Base-by-base conservation (phyloP, 2,888 invertebrate genomes). In the Amphiduros pacificus region DNA sequence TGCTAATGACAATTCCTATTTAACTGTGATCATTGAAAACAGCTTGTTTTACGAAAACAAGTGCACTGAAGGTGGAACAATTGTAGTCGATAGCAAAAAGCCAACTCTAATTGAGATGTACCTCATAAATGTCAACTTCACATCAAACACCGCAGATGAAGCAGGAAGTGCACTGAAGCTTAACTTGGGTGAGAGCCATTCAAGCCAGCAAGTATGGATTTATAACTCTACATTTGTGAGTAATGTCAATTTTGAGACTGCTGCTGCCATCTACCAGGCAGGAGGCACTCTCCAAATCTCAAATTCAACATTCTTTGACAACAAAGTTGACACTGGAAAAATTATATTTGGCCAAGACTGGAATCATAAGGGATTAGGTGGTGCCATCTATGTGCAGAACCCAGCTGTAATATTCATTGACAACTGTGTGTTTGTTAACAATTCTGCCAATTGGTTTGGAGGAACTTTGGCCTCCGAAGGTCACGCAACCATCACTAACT, bases 371-470 rank as follows among this genome's bases (percentile, higher is more conserved):
- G 61, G 61, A 17, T 26, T 55, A 2, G 61, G 61, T 20, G 61
- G 55, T 4, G 61, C 61, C 9, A 49, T 61, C 31, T 61, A 61
- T 56, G 61, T 31, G 17, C 28, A 20, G 27, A 27, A 28, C 17
- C 22, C 9, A 4, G 24, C 55, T 17, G 3, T 36, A 17, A 31
- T 55, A 1, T 14, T 26, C 20, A 49, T 61, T 2, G 53, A 50
- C 41, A 28, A 26, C n/a, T 61, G 61, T 26, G 14, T 2, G 2
- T 55, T 61, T 27, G 40, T 55, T 5, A 28, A 61, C 55, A 61
- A 61, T 29, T 36, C 48, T 14, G 61, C 61, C 26, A 49, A 50
- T 22, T 61, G 61, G 61, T 61, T 61, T 26, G 61, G 61, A 41
- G 61, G 61, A 22, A 29, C 32, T 26, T 24, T 61, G 2, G 61